phyloP scores from a whole-genome alignment of 2,797 vertebrate genomes.

The Pantherophis alleghaniensis region DNA sequence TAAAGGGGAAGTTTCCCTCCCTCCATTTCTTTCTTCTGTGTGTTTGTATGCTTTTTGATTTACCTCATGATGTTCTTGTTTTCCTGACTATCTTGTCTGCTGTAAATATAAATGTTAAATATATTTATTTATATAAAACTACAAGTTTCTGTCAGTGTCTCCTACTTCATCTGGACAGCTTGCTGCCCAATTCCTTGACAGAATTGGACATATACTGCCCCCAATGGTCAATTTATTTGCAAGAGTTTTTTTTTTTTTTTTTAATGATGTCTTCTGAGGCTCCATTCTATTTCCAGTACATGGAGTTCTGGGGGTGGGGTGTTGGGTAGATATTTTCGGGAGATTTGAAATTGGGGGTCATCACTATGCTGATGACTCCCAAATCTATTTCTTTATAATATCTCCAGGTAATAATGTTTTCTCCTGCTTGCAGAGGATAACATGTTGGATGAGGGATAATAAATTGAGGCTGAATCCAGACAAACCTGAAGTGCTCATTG shows the following conservation, averaged over 20 bases:
- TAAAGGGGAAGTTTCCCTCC: too few species aligned
- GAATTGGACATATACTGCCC: not conserved
- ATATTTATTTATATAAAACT: too few species aligned
- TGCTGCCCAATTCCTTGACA: not conserved
- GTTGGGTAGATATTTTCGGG: not conserved
- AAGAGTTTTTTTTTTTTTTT: not conserved
- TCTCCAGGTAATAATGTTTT: not conserved
- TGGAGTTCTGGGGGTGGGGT: not conserved
- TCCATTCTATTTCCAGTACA: not conserved
- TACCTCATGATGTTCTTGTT: too few species aligned
- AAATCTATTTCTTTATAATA: not conserved
- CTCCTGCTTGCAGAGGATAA: not conserved
- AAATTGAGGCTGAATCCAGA: not conserved
- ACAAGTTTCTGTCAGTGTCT: too few species aligned
- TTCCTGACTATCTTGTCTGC: too few species aligned
- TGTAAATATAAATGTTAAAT: too few species aligned
- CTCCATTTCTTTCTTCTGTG: too few species aligned
- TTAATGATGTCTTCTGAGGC: not conserved
- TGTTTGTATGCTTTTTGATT: too few species aligned
- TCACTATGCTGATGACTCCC: too few species aligned
- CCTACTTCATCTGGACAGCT: too few species aligned
- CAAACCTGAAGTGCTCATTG: not conserved
- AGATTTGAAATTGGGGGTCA: too few species aligned
- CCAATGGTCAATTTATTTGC: not conserved
- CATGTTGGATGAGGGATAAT: not conserved